phyloP scores from a whole-genome alignment of 2,888 invertebrate species.

The Lymantria dispar region DNA sequence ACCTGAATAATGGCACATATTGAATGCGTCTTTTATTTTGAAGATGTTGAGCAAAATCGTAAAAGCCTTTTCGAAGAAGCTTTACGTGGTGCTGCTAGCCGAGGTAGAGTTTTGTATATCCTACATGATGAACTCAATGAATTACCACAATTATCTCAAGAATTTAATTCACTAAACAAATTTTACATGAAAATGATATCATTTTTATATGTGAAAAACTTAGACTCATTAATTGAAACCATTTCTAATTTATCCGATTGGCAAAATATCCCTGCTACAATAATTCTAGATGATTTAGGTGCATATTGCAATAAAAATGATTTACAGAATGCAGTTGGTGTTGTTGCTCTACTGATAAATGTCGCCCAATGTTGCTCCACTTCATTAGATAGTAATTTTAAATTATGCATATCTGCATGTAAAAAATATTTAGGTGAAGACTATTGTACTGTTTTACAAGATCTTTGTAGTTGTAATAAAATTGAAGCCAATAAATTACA shows the following conservation, averaged over 20 bases:
- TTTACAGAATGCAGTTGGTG: conserved; percentile 61
- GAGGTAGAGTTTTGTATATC: conserved; percentile 69
- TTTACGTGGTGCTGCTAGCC: conserved; percentile 49
- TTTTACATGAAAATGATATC: conserved; percentile 73
- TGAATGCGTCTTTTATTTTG: conserved; percentile 47
- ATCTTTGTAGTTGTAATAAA: conserved; percentile 35
- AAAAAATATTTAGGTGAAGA: conserved; percentile 47
- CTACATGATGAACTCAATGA: conserved; percentile 61
- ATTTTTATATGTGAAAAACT: conserved; percentile 61
- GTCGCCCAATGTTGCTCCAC: conserved; percentile 51
- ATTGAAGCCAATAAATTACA: neutral
- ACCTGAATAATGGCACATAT: conserved; percentile 11
- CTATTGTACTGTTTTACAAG: conserved; percentile 38
- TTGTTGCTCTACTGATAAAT: conserved; percentile 58
- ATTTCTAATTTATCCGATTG: conserved; percentile 59
- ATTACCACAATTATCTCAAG: conserved; percentile 66
- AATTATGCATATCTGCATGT: conserved; percentile 50
- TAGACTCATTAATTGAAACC: conserved; percentile 60
- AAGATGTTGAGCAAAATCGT: conserved; percentile 47
- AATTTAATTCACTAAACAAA: conserved; percentile 51
- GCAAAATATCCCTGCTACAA: conserved; percentile 62
- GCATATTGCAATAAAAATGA: conserved; percentile 49
- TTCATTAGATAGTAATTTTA: conserved; percentile 36
- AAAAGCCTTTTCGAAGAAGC: conserved; percentile 66
- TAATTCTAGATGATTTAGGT: conserved; percentile 65